Evolutionary conservation across 2,797 vertebrate species (phyloP).

Genomic region (Sebastes itinus): DNA sequence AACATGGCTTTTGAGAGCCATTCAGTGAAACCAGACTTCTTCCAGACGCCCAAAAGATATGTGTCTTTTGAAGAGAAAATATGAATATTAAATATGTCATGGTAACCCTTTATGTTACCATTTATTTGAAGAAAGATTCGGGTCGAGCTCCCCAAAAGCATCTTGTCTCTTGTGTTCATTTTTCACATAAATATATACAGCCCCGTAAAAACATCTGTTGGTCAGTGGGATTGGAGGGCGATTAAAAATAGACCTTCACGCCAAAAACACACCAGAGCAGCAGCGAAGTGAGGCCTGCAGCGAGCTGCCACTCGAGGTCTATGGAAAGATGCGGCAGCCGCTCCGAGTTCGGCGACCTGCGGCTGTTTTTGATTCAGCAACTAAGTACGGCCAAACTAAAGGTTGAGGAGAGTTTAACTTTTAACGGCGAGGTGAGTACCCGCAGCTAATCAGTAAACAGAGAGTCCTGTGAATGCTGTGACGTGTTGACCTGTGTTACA

Average conservation of each 20-base stretch:
- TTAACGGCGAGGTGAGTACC: no score
- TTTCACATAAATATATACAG: neutral
- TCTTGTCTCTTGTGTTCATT: neutral
- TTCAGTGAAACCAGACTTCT: neutral
- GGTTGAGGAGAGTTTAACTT: neutral
- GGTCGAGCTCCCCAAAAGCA: slow-evolving; percentile 20
- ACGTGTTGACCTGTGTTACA: no score
- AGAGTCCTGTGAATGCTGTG: no score
- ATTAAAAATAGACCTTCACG: neutral
- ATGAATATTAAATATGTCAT: neutral
- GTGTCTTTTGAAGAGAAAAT: neutral
- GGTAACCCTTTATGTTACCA: neutral
- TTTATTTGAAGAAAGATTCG: neutral
- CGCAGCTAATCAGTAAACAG: no score
- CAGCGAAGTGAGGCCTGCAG: neutral
- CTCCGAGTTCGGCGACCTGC: no score
- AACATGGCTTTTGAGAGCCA: neutral
- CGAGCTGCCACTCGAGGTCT: no score
- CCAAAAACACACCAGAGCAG: neutral
- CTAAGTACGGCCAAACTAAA: neutral
- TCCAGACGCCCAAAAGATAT: neutral
- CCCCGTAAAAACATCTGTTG: neutral
- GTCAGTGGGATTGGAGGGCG: neutral
- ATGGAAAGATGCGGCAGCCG: no score
- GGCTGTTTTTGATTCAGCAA: no score